Evolutionary conservation across 2,113 vertebrate species (phyloP), one percentile per base, ranked within the genome.

Genomic region (Lophius piscatorius): DNA sequence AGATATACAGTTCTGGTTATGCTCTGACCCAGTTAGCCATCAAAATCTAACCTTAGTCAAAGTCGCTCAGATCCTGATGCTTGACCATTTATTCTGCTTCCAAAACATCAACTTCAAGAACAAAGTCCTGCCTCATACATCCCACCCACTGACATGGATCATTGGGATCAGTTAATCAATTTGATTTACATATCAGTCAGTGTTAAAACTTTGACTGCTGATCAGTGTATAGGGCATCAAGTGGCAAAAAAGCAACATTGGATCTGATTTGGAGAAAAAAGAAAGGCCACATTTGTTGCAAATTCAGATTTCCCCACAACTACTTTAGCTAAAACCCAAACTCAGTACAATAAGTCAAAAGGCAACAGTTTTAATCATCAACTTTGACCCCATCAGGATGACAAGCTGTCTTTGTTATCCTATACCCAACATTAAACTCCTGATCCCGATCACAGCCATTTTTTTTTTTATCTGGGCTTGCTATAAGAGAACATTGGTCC

Each of bases 381-480:
- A 60, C 47, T 42, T 65, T 18, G 16, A n/a, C 63, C 67, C 73
- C 38, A 60, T 42, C 55, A 71, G 61, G 44, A 74, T 80, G 72
- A 80, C 55, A 63, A 20, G 50, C 74, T 63, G 76, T 86, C 68
- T 76, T 74, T 82, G 74, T 83, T 87, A 86, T 86, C 83, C 73
- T 67, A 71, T 47, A 65, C 58, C 82, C 74, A 51, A 67, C 81
- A 85, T 87, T 84, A 81, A 71, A 70, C 79, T 82, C 81, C 65
- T 83, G 81, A 89, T 88, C 80, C 69, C 64, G 81, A 87, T 89
- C 85, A 75, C 46, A 63, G 68, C 38, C 63, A 46, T 58, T 67
- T 64, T 44, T 45, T 45, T 35, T 35, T 35, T 14, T 35, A 82
- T 89, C 82, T 77, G 45, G 61, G 74, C 62, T 1, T 76, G 46